Conservation (phyloP, 1,140 invertebrate genomes). For the Hyles euphorbiae region DNA sequence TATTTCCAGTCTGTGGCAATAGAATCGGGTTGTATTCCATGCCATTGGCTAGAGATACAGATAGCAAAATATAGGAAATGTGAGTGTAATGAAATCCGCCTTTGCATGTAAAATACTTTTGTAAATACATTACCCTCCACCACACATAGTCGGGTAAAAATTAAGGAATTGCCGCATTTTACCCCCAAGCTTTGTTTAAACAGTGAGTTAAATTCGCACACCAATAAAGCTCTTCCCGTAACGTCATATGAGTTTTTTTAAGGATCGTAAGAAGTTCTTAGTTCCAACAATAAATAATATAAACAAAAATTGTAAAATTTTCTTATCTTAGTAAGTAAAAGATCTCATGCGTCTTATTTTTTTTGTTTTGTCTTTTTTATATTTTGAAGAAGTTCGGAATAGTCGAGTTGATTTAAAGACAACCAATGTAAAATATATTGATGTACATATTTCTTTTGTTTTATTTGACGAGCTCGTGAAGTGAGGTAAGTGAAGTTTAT, state of each 20-base stretch:
- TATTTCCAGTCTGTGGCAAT: no score
- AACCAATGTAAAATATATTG: constrained; percentile 75
- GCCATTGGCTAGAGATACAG: no score
- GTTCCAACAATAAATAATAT: constrained; percentile 65
- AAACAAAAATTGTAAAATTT: constrained; percentile 67
- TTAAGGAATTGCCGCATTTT: no score
- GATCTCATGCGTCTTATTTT: constrained; percentile 73
- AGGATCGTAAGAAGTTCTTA: constrained; percentile 67
- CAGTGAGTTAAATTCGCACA: not conserved
- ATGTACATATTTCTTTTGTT: constrained; percentile 64
- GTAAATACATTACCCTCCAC: no score
- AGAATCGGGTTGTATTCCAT: no score
- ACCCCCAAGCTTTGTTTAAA: no score
- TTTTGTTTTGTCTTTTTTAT: constrained; percentile 75
- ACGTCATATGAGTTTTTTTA: constrained; percentile 45
- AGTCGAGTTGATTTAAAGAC: constrained; percentile 74
- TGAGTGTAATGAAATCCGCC: no score
- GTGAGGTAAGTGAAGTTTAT: no score
- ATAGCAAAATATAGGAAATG: no score
- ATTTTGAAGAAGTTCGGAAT: constrained; percentile 74
- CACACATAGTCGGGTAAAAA: no score
- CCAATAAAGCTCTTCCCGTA: constrained; percentile 51
- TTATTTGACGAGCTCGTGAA: constrained; percentile 27
- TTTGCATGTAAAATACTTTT: no score
- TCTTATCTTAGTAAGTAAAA: constrained; percentile 75